Percentiles rank a stretch among this genome's conserved stretches.
These are phyloP conservation scores for Phania funesta DNA, from an alignment of 2,888 invertebrate genomes.

Conservation along the genomic window DNA sequence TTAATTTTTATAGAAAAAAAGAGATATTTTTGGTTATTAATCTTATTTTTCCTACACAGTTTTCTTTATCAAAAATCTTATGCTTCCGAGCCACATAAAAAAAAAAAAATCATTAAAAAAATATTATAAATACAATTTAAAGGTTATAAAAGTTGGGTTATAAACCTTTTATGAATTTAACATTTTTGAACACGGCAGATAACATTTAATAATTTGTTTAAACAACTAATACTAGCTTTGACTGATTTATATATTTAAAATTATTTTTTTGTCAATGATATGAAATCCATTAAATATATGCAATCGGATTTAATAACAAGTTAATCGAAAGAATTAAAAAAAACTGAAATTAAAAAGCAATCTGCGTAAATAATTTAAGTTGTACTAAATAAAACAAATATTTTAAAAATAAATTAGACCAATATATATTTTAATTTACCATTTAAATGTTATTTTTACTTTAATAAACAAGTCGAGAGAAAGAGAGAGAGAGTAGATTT, in stretches of 20 bases:
- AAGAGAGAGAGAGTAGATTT: no score
- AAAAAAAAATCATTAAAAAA: slow-evolving; percentile 3
- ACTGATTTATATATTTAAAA: slow-evolving; percentile 58
- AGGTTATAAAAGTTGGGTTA: no score
- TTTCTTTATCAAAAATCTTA: slow-evolving; percentile 19
- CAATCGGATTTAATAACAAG: slow-evolving; percentile 46
- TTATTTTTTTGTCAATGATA: slow-evolving; percentile 56
- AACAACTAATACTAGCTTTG: slow-evolving; percentile 55
- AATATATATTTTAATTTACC: background rate
- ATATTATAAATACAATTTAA: background rate
- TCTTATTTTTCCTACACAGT: slow-evolving; percentile 29
- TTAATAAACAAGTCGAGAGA: no score
- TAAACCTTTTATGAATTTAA: no score
- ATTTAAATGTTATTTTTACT: no score
- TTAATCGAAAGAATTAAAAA: slow-evolving; percentile 29
- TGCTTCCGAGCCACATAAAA: slow-evolving; percentile 66
- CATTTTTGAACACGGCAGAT: background rate
- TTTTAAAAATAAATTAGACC: background rate
- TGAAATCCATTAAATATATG: slow-evolving; percentile 38
- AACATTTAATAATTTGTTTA: slow-evolving; percentile 3
- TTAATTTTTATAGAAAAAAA: background rate
- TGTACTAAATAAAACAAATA: slow-evolving; percentile 51
- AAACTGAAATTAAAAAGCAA: slow-evolving; percentile 63
- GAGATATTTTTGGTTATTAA: no score
- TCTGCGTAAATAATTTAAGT: slow-evolving; percentile 61